Evolutionary conservation across 2,113 vertebrate species (phyloP), one percentile per base, ranked within the genome.

Genomic region (Casuarius casuarius): DNA sequence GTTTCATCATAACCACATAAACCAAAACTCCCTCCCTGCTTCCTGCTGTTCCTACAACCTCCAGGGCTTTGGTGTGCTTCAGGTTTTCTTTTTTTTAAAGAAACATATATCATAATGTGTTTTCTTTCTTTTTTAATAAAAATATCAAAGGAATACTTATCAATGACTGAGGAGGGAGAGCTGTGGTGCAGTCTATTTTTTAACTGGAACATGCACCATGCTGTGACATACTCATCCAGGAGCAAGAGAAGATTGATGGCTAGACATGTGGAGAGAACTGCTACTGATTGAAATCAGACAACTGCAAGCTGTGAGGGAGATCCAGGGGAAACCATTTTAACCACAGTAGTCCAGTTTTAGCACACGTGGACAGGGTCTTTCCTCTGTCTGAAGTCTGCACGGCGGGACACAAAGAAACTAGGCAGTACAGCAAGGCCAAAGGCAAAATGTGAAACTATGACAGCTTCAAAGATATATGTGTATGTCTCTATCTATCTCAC

Each of bases 211-310:
- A 98, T 87, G 97, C 98, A 97, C 95, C 96, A 97, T 95, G 96
- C 97, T 98, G 98, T 96, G 98, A 98, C 97, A 97, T 97, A 97
- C 98, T 98, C 98, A 97, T 97, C 97, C 97, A 97, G 97, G 96
- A 97, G 91, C 94, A 94, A 95, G 66, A 35, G 94, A 98, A 98
- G 98, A 98, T 98, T 98, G 98, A 99, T 98, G 97, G 97, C 97
- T 97, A 97, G 98, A 98, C 98, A 98, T 98, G 97, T 98, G 98
- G 98, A 96, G 95, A 97, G 98, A 98, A 94, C 97, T 97, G 98
- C 97, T 97, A 94, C 97, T 98, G 98, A 98, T 98, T 98, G 98
- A 98, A 98, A 98, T 98, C 98, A 98, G 98, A 98, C 98, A 98
- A 98, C 98, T 98, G 98, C 98, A 97, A 95, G 97, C 98, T 97